Evolutionary conservation across 2,888 invertebrate genomes (phyloP), one percentile per base, ranked within the genome.

Genomic region (Sphecodes monilicornis): DNA sequence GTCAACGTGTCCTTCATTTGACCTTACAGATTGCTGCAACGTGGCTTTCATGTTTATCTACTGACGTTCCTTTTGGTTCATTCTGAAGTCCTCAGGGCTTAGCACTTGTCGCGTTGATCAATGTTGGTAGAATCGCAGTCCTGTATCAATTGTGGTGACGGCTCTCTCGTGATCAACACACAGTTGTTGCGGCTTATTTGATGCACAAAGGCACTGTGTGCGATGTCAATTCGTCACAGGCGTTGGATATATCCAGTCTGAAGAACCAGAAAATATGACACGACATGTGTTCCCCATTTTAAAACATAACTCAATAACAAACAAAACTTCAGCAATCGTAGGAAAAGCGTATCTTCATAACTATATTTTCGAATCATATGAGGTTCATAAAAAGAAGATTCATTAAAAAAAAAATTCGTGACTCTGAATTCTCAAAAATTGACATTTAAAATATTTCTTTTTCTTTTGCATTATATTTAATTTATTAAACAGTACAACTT

Each of bases 171-270:
- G 57, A 57, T 26, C 11, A 57, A 57, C 26, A 1, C 57, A 57
- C 57, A 50, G 22, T 50, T 50, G 26, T 26, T 26, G 57, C 26
- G 13, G 57, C 57, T 57, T 26, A 57, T n/a, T 57, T 57, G 26
- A 26, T 10, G 11, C 26, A 54, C 54, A 26, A n/a, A 57, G 54
- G 26, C 26, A 57, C 26, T 57, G 54, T 11, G 26, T 57, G n/a
- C 26, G 54, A 57, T 57, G 26, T 57, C 54, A 57, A 57, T 57
- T 57, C 54, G 54, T 57, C 54, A 57, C 54, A 57, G 54, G 11
- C 5, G 5, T 13, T n/a, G 54, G 26, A 57, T 57, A 57, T 1
- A 57, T 57, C 10, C 26, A n/a, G 54, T 22, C 26, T 11, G 54
- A 26, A 26, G 26, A 57, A n/a, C 54, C 54, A 8, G 26, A 57